A percentile compares a stretch with the other conserved stretches of the same genome.
phyloP scores from a whole-genome alignment of 2,797 vertebrate genomes.

The Mormyrops boulengeri region DNA sequence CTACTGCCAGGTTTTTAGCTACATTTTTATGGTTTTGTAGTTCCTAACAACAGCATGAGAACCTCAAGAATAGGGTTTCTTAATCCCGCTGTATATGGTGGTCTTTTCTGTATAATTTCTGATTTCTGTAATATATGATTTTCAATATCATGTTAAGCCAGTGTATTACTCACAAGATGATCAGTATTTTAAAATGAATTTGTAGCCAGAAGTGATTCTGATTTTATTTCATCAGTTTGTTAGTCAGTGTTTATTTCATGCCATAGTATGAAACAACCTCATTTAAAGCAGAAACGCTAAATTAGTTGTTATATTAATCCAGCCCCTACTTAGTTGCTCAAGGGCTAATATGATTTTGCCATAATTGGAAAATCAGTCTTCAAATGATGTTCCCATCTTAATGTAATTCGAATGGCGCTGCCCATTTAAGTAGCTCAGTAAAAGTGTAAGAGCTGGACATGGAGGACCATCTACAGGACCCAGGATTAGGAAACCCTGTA shows the following conservation, averaged over 20 bases:
- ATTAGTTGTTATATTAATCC: neutral
- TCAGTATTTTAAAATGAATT: neutral
- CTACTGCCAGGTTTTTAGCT: neutral
- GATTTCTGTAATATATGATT: neutral
- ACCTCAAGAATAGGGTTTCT: neutral
- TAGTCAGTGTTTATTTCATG: neutral
- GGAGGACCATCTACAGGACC: neutral
- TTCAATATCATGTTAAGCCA: neutral
- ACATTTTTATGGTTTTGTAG: neutral
- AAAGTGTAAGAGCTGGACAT: neutral
- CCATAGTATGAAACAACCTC: neutral
- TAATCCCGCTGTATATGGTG: neutral
- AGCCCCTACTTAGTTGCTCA: neutral
- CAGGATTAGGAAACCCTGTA: neutral
- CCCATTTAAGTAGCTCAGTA: neutral
- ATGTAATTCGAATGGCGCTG: neutral
- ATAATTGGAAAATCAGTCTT: neutral
- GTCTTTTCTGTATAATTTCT: neutral
- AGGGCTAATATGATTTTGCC: neutral
- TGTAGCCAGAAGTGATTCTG: neutral
- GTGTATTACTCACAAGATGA: neutral
- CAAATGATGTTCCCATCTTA: neutral
- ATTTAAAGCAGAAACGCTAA: neutral
- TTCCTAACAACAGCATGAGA: neutral
- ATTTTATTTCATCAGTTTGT: neutral